Evolutionary conservation across 2,113 vertebrate species (phyloP).

Genomic region (Indri indri): DNA sequence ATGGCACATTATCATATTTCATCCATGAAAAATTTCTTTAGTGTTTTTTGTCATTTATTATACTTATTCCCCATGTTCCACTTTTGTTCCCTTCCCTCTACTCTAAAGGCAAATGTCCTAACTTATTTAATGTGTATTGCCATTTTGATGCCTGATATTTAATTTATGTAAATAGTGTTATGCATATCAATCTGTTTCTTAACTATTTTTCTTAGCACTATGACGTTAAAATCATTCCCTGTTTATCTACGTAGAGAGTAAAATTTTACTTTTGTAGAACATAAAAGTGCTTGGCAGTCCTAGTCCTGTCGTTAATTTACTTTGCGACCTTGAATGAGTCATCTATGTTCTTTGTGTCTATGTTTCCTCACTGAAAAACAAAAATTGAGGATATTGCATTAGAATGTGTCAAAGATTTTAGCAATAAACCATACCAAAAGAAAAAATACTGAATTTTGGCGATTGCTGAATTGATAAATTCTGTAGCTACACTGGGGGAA

Average conservation of each 20-base stretch:
- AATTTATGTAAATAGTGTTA: background rate
- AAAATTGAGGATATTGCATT: background rate
- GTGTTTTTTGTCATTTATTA: background rate
- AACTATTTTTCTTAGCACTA: background rate
- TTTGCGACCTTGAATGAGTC: background rate
- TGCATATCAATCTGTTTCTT: background rate
- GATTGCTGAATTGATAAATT: background rate
- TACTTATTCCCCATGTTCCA: background rate
- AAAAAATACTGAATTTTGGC: background rate
- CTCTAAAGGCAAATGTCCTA: background rate
- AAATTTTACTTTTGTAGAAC: background rate
- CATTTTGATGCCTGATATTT: background rate
- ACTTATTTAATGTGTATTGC: background rate
- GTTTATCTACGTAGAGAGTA: background rate
- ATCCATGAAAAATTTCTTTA: background rate
- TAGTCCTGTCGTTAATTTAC: background rate
- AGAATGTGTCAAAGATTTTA: background rate
- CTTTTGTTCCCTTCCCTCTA: background rate
- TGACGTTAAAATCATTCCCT: background rate
- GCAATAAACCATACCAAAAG: background rate
- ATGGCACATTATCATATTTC: background rate
- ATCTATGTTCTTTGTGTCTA: background rate
- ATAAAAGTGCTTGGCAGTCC: background rate
- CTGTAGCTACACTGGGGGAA: background rate
- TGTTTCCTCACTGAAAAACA: background rate